Conservation (phyloP, 2,888 invertebrate species). For the Bombyx huttoni region DNA sequence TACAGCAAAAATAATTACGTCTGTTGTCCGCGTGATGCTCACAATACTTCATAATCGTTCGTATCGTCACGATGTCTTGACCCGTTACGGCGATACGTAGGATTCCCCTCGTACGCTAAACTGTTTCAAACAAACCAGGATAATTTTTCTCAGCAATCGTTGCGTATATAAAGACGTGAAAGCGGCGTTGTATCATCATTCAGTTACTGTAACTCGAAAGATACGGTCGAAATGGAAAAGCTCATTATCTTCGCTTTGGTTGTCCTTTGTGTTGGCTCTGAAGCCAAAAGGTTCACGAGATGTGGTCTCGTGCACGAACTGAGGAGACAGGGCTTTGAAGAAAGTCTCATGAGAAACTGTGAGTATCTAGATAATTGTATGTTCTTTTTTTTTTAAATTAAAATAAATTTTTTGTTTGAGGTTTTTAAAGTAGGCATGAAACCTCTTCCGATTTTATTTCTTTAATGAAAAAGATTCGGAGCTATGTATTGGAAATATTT, state of each 20-base stretch:
- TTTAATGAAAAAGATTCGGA: no score
- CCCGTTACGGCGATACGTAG: background rate
- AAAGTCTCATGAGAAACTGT: conserved; percentile 31
- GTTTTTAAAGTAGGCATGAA: no score
- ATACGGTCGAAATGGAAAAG: conserved; percentile 13
- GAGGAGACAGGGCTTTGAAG: conserved; percentile 28
- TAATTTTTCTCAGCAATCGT: background rate
- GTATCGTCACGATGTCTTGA: conserved; percentile 9
- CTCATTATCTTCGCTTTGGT: conserved; percentile 7
- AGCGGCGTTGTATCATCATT: background rate
- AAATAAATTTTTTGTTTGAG: no score
- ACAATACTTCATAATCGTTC: no score
- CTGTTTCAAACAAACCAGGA: background rate
- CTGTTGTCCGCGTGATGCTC: no score
- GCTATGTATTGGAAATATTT: no score
- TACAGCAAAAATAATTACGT: no score
- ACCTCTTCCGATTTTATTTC: no score
- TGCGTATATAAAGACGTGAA: conserved; percentile 7
- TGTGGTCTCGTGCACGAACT: conserved; percentile 30
- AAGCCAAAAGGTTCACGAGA: conserved; percentile 21
- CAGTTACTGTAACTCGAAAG: background rate
- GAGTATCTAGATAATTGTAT: conserved; percentile 12
- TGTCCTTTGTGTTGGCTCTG: conserved; percentile 9
- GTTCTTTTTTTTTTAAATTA: background rate
- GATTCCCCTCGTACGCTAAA: conserved; percentile 8